Evolutionary conservation across 2,113 vertebrate species (phyloP).

Genomic region (Lamprologus callipterus): DNA sequence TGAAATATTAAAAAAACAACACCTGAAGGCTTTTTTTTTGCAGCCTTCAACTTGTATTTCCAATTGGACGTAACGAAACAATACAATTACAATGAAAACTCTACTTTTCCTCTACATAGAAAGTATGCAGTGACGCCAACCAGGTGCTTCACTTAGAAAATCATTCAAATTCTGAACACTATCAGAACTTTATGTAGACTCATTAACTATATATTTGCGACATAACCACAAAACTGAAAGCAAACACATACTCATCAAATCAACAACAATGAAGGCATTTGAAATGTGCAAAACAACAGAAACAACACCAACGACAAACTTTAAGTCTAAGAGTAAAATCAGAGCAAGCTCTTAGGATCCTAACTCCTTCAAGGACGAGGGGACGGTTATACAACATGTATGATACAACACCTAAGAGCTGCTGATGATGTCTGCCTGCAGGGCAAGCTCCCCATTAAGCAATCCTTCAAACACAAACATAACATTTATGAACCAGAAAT

Average conservation of each 20-base stretch:
- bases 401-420: neutral
- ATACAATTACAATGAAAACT: neutral
- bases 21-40: neutral
- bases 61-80: neutral
- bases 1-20: neutral
- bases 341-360: neutral
- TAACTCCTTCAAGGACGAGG: conserved; percentile 11
- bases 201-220: neutral
- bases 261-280: neutral
- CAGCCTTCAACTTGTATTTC: neutral
- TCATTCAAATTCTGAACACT: neutral
- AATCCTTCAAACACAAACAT: conserved; percentile 23
- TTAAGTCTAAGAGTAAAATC: neutral
- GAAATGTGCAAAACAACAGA: conserved; percentile 7
- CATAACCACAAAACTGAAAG: neutral
- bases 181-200: neutral
- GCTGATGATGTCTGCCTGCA: neutral
- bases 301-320: neutral
- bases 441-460: neutral
- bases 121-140: neutral
- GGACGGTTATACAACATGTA: neutral
- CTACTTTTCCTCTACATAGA: neutral
- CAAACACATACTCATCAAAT: neutral
- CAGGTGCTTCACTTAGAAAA: neutral
- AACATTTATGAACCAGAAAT: conserved; percentile 5